These are phyloP conservation scores for Galaxea fascicularis DNA, from an alignment of 92 coral and sea anemone species.

Conservation along the genomic window DNA sequence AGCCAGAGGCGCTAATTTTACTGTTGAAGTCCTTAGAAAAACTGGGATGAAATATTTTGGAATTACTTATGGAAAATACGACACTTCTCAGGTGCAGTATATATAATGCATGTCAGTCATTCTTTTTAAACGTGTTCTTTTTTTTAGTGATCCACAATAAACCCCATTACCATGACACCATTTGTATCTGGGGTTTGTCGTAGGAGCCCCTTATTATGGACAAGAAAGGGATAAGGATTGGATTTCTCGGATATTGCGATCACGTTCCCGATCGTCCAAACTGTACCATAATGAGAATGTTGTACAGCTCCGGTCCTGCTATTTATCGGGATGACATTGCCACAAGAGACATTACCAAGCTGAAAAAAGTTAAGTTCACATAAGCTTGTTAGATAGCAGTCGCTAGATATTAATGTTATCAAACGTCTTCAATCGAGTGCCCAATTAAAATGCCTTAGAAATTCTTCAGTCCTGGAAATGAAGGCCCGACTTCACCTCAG, in stretches of 20 bases:
- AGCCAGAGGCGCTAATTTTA: constrained; percentile 64
- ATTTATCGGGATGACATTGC: constrained; percentile 51
- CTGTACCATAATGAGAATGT: constrained; percentile 36
- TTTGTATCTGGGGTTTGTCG: background rate
- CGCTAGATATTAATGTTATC: too few relatives aligned
- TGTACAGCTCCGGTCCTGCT: constrained; percentile 64
- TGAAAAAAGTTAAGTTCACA: constrained; percentile 19
- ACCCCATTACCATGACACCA: too few relatives aligned
- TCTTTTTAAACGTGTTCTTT: too few relatives aligned
- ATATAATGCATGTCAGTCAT: too few relatives aligned
- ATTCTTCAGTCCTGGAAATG: too few relatives aligned
- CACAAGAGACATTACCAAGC: constrained; percentile 47
- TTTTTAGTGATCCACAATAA: too few relatives aligned
- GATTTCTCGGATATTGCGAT: constrained; percentile 84
- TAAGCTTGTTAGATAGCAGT: too few relatives aligned
- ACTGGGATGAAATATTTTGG: constrained; percentile 79
- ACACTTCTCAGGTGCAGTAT: constrained; percentile 68
- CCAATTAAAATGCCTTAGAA: too few relatives aligned
- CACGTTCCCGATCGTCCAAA: background rate
- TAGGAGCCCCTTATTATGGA: constrained; percentile 74
- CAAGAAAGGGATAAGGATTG: constrained; percentile 74
- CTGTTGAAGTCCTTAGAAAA: constrained; percentile 41
- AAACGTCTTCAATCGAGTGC: too few relatives aligned
- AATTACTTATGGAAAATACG: constrained; percentile 60
- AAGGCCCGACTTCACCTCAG: background rate